Base-by-base conservation (phyloP, 2,113 vertebrate genomes). In the Turdus rufiventris region DNA sequence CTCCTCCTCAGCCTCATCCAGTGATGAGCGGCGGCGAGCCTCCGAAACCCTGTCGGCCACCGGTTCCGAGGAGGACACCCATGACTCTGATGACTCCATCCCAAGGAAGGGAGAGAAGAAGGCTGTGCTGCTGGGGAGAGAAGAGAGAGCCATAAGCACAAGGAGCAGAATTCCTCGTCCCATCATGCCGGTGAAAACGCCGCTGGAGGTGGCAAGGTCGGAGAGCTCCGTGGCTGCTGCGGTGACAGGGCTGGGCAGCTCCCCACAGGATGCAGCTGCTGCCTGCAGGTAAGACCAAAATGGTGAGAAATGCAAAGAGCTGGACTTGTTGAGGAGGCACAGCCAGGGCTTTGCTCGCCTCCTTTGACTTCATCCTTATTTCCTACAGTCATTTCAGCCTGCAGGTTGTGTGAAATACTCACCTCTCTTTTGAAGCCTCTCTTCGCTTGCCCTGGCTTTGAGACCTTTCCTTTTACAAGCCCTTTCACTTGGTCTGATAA, bases 11-110 rank as follows among this genome's bases (percentile, higher is more conserved):
- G 85, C 98, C 10, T 99, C 99, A 31, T 99, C 99, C 68, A 99
- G 98, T 0, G 99, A 99, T 0, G 98, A 99, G 67, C 98, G 97
- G 60, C 97, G 95, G 5, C 96, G 98, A 6, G 97, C 98, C 16
- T 99, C 99, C 0, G 99, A 99, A 95, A 99, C 98, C 3, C 94
- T 98, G 54, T 99, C 99, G 0, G 98, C 98, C 63, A 98, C 98
- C 0, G 98, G 98, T n/a, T 99, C 99, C 2, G 99, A 99, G 97
- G 99, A 99, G 95, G 99, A 99, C 96, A 98, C 98, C 1, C 98
- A 98, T 0, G 97, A 98, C 95, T 98, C 98, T 0, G 99, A 99
- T 6, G 98, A 98, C 53, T 97, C 97, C 1, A 91, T 95, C 45
- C 96, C 98, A 33, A 98, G 89, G 88, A 99, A 98, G 90, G 96